These are phyloP conservation scores for Noctuana brunneofusca DNA, from an alignment of 2,888 invertebrate genomes.

Conservation along the genomic window DNA sequence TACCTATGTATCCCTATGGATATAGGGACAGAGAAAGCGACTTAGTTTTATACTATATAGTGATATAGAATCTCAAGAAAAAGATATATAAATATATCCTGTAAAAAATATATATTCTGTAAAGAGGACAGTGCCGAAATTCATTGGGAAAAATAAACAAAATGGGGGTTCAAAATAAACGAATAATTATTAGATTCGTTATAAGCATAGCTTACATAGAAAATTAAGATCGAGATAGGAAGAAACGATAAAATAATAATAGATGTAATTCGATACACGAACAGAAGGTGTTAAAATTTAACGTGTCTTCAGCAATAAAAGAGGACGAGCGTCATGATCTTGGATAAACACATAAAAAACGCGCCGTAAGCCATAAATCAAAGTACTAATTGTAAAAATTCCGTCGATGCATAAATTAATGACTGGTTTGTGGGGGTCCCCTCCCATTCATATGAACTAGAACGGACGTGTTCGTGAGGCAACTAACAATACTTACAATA, in stretches of 20 bases:
- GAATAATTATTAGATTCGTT: neutral
- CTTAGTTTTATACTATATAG: no score
- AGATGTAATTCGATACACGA: slow-evolving; percentile 17
- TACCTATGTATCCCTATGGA: no score
- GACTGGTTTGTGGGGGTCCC: slow-evolving; percentile 10
- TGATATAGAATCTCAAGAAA: no score
- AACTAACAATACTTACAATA: neutral
- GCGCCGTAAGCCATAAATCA: slow-evolving; percentile 38
- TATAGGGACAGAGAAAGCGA: no score
- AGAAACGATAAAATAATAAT: slow-evolving; percentile 21
- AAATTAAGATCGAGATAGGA: slow-evolving; percentile 5
- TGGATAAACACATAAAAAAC: slow-evolving; percentile 36
- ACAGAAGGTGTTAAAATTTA: slow-evolving; percentile 35
- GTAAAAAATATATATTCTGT: no score
- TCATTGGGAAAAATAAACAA: no score
- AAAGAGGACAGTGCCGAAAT: no score
- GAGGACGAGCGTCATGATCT: slow-evolving; percentile 35
- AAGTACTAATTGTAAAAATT: slow-evolving; percentile 37
- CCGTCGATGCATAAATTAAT: slow-evolving; percentile 36
- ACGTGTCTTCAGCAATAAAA: slow-evolving; percentile 44
- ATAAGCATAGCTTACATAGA: neutral
- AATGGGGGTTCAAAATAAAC: no score
- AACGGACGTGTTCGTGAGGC: neutral
- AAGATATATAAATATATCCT: no score
- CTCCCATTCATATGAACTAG: neutral